Percentiles rank a stretch among this genome's conserved stretches.
Conservation (phyloP, 1,140 invertebrate species). For the Acromyrmex echinatior region DNA sequence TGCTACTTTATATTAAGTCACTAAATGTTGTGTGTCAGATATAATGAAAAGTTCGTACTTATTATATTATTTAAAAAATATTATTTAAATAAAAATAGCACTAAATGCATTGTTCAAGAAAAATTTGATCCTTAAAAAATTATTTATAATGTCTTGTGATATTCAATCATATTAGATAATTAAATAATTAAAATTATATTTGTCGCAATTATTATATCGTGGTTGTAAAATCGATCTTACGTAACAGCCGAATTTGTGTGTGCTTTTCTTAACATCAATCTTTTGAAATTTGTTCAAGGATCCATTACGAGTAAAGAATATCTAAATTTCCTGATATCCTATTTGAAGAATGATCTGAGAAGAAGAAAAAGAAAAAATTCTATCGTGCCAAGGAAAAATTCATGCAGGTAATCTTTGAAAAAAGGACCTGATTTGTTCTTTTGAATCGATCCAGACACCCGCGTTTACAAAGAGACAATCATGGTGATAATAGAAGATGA, state of each 20-base stretch:
- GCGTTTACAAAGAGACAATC: not conserved
- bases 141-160: not conserved
- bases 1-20: not conserved
- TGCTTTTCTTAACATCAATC: not conserved
- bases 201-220: not conserved
- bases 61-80: not conserved
- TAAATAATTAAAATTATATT: not conserved
- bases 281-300: not conserved
- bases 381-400: not conserved
- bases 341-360: not conserved
- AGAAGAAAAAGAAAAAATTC: not conserved
- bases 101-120: not conserved
- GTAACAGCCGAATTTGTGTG: not conserved
- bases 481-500: not conserved
- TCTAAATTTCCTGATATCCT: not conserved
- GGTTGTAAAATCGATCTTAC: not conserved
- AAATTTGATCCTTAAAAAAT: not conserved
- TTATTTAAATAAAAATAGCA: not conserved
- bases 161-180: not conserved
- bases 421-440: conserved; percentile 6
- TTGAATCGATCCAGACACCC: not conserved
- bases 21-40: not conserved
- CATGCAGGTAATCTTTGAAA: not conserved
- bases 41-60: not conserved
- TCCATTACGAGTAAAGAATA: not conserved